phyloP scores from a whole-genome alignment of 2,888 invertebrate genomes.

The Diploptera punctata region DNA sequence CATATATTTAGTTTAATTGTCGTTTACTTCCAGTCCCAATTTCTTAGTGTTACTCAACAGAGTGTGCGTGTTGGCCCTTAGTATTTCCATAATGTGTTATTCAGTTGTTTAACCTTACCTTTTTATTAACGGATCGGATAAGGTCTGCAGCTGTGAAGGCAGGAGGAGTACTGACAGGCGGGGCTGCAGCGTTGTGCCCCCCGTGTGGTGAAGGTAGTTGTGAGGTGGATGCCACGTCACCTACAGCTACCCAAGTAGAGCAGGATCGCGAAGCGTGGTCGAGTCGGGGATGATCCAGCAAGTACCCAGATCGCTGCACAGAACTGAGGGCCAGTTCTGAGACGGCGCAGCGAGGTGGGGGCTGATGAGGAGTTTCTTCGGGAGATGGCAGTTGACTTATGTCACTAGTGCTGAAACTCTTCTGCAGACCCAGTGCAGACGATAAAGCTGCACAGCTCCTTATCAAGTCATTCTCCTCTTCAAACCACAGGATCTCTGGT shows the following conservation, averaged over 20 bases:
- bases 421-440: constrained; percentile 79
- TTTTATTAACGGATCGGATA: constrained; percentile 79
- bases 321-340: constrained; percentile 66
- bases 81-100: too few species aligned
- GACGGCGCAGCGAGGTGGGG: constrained; percentile 54
- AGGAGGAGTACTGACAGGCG: constrained; percentile 57
- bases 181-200: constrained; percentile 54
- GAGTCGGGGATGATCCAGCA: constrained; percentile 64
- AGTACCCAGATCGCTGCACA: constrained; percentile 60
- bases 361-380: constrained; percentile 53
- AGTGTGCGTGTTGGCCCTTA: too few species aligned
- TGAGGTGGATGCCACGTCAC: constrained; percentile 75
- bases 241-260: constrained; percentile 88
- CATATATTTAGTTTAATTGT: too few species aligned
- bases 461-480: constrained; percentile 80
- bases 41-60: too few species aligned
- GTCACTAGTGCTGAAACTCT: constrained; percentile 80
- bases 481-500: constrained; percentile 70
- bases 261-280: constrained; percentile 74
- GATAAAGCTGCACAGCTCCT: constrained; percentile 81
- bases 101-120: constrained; percentile 57
- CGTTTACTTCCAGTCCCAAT: too few species aligned
- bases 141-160: constrained; percentile 71
- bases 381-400: constrained; percentile 67
- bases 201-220: constrained; percentile 85